phyloP scores from a whole-genome alignment of 2,888 invertebrate species.

The Pyrgus malvae region DNA sequence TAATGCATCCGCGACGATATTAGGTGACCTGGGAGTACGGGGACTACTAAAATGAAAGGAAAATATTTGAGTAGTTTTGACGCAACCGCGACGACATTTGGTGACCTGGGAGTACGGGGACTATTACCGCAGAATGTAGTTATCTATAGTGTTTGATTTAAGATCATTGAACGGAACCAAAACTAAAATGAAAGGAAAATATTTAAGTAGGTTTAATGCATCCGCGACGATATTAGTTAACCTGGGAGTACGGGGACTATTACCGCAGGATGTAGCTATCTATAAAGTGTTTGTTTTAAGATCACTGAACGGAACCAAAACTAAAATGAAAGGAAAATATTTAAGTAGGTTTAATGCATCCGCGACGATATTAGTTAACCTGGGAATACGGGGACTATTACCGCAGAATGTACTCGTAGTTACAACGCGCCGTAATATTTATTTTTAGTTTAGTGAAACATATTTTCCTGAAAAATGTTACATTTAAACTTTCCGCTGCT shows the following conservation, averaged over 20 bases:
- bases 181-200: not conserved
- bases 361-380: not conserved
- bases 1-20: not conserved
- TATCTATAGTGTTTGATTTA: too few species aligned
- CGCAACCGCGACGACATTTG: too few species aligned
- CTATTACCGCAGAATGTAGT: too few species aligned
- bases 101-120: too few species aligned
- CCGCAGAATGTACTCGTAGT: constrained; percentile 3
- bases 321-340: constrained; percentile 1
- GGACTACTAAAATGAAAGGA: not conserved
- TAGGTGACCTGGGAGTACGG: too few species aligned
- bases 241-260: too few species aligned
- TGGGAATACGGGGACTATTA: constrained; percentile 5
- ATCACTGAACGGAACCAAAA: too few species aligned
- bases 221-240: too few species aligned
- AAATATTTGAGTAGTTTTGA: too few species aligned
- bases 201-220: not conserved
- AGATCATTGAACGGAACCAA: too few species aligned
- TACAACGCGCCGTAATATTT: not conserved
- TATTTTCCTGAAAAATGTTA: not conserved
- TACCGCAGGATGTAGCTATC: too few species aligned
- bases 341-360: not conserved
- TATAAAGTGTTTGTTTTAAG: too few species aligned
- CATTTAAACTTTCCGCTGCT: constrained; percentile 7
- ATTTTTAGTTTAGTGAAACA: constrained; percentile 8